Evolutionary conservation across 2,113 vertebrate genomes (phyloP), one percentile per base, ranked within the genome.

Genomic region (Tachuris rubrigastra): DNA sequence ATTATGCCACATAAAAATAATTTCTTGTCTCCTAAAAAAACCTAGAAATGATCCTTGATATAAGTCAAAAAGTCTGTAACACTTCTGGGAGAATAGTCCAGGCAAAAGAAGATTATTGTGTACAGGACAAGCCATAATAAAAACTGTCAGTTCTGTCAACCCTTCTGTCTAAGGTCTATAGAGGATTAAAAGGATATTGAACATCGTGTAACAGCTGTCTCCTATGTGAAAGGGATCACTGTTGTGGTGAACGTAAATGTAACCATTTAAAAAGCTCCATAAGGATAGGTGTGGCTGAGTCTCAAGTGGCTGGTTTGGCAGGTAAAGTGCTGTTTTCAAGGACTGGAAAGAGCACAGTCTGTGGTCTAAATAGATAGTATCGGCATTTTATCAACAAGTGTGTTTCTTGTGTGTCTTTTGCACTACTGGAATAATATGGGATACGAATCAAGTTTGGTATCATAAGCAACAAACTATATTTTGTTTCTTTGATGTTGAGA

Each of bases 61-160:
- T 82, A 96, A 97, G 87, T 97, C 73, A 97, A 97, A 95, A 95
- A 95, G 69, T 96, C 96, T 92, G 87, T 94, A 94, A 96, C 82
- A 73, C 94, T 97, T 94, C 71, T 92, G 91, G 95, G 97, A 96
- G 95, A 97, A 84, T 39, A 90, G 97, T 91, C 62, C 91, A 96
- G 80, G 95, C 89, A 53, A 98, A 98, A 87, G 96, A 97, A 97
- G 96, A 98, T 98, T 97, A 98, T 96, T 97, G 96, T 97, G 95
- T 97, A 85, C 95, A 96, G 89, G 89, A 92, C 96, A 97, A 96
- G 91, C 97, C 98, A 75, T 98, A 97, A 98, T 98, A 98, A 97
- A 97, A 97, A 52, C 96, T 97, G 95, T 98, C 97, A 97, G 94
- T 86, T 95, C 96, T 97, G 97, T 97, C 97, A 97, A 86, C 83